A percentile compares a stretch with the other conserved stretches of the same genome.
Evolutionary conservation across 2,113 vertebrate species (phyloP).

Genomic region (Hydrolagus affinis): DNA sequence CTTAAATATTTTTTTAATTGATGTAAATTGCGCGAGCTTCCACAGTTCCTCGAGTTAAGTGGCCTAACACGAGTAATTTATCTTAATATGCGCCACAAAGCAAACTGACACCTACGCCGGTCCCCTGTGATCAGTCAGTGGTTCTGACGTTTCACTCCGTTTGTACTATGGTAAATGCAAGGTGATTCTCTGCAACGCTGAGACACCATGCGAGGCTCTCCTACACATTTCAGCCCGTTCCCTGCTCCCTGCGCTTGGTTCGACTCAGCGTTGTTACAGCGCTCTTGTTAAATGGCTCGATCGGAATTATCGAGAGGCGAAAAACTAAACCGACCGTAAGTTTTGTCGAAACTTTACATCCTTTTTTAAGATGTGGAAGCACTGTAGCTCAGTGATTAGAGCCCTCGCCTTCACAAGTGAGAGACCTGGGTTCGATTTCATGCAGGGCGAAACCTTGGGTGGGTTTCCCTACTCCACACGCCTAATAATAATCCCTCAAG

Average conservation of each 20-base stretch:
- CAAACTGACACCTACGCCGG: neutral
- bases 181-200: neutral
- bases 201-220: neutral
- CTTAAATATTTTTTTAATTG: neutral
- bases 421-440: too few species aligned
- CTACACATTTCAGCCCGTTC: neutral
- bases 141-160: neutral
- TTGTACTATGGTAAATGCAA: neutral
- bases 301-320: too few species aligned
- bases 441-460: too few species aligned
- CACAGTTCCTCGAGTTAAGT: neutral
- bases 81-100: neutral
- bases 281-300: neutral
- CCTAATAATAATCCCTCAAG: too few species aligned
- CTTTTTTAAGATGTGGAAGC: too few species aligned
- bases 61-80: neutral
- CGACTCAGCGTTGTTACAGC: too few species aligned
- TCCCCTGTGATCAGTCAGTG: constrained; percentile 6
- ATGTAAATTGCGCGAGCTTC: neutral
- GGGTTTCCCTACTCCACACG: too few species aligned
- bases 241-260: neutral
- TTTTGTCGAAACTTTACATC: too few species aligned
- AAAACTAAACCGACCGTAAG: too few species aligned
- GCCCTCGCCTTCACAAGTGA: too few species aligned
- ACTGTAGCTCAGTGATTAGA: too few species aligned